Evolutionary conservation across 2,113 vertebrate species (phyloP), one percentile per base, ranked within the genome.

Genomic region (Oryzias woworae): DNA sequence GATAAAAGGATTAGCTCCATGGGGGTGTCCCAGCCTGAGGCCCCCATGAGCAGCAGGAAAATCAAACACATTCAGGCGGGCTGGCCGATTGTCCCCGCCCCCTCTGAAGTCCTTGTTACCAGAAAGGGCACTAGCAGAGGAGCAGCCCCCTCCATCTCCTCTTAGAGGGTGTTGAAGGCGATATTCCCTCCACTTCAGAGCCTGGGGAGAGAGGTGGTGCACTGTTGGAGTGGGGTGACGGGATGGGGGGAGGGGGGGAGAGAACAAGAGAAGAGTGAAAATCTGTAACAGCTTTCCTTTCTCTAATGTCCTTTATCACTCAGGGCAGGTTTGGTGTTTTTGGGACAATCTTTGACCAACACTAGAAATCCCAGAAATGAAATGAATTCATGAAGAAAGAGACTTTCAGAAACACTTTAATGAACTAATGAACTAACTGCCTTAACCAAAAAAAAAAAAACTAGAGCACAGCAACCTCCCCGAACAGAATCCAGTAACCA

Each of bases 141-240:
- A 70, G 76, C 50, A 16, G 70, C 74, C 65, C 78, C 91, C 3
- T 0, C 89, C 89, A 57, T 96, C 94, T 74, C 95, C 88, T 51
- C 95, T 94, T 73, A 98, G 85, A 12, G 96, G 97, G 90, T 98
- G 98, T 81, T 92, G 93, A 20, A 94, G 93, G 43, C 96, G 93
- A 83, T 98, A 99, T 74, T 98, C 97, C 56, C 94, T 92, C 97
- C 97, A 98, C 86, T 98, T 99, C 77, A 99, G 92, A 0, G 95
- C 95, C 93, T 98, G 96, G 1, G 96, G 96, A 55, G 97, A 98
- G 53, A 98, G 94, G 87, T 98, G 96, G 85, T 98, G 94, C 1
- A 92, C 97, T 99, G 75, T 56, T n/a, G 65, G 65, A 15, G 65
- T 41, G 8, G 55, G 45, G 31, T 46, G 48, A 53, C 1, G 8